phyloP scores from a whole-genome alignment of 1,140 invertebrate species.

The Pinna nobilis region DNA sequence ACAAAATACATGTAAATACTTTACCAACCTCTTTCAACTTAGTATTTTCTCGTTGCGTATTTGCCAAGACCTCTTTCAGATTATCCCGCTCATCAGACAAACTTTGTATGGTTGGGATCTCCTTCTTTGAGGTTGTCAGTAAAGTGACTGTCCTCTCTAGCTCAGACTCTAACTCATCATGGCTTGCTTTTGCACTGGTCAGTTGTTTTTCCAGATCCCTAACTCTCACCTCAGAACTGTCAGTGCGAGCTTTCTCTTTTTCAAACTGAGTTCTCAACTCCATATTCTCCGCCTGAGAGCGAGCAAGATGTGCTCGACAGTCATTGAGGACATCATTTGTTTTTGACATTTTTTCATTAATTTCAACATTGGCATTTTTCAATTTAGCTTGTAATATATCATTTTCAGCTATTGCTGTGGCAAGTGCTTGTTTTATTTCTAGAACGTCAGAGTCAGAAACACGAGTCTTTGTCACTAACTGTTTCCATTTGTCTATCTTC shows the following conservation, averaged over 20 bases:
- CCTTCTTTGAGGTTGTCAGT: slow-evolving; percentile 24
- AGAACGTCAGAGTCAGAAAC: slow-evolving; percentile 56
- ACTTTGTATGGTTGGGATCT: slow-evolving; percentile 39
- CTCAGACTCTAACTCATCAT: slow-evolving; percentile 47
- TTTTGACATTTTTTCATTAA: slow-evolving; percentile 63
- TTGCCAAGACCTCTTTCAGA: slow-evolving; percentile 48
- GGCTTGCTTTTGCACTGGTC: slow-evolving; percentile 35
- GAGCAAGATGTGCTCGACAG: slow-evolving; percentile 59
- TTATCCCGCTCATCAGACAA: slow-evolving; percentile 58
- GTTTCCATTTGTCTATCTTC: slow-evolving; percentile 45
- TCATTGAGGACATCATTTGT: slow-evolving; percentile 68
- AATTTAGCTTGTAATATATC: slow-evolving; percentile 66
- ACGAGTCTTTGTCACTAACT: slow-evolving; percentile 14
- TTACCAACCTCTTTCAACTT: slow-evolving; percentile 56
- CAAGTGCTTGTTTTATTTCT: slow-evolving; percentile 67
- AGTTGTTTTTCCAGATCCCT: slow-evolving; percentile 56
- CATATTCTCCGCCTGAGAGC: slow-evolving; percentile 67
- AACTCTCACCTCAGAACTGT: slow-evolving; percentile 48
- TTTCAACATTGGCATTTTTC: slow-evolving; percentile 62
- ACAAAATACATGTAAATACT: not conserved
- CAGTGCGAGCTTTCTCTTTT: slow-evolving; percentile 52
- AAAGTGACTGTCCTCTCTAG: slow-evolving; percentile 46
- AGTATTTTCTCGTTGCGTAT: slow-evolving; percentile 58
- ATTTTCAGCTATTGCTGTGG: slow-evolving; percentile 63
- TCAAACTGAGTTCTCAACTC: slow-evolving; percentile 60